Conservation (phyloP, 2,797 vertebrate genomes). For the Lacerta viridis region DNA sequence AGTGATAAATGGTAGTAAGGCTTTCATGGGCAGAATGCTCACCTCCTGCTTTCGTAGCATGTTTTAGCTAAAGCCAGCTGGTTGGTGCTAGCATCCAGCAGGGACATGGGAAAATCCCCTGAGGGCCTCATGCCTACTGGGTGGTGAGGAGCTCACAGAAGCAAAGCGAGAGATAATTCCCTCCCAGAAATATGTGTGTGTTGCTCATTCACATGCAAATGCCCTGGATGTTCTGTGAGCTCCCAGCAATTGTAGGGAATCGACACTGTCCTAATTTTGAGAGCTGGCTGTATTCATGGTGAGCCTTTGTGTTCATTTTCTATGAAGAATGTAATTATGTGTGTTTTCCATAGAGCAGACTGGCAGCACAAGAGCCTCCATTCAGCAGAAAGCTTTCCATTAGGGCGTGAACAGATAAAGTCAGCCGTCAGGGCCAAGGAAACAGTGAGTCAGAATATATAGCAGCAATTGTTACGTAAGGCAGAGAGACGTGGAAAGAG, state of each 20-base stretch:
- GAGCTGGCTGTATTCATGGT: constrained; percentile 27
- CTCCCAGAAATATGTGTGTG: background rate
- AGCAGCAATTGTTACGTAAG: constrained; percentile 42
- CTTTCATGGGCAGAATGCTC: background rate
- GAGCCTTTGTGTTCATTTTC: constrained; percentile 39
- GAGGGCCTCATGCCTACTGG: background rate
- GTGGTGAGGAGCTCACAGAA: constrained; percentile 29
- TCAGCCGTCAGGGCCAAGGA: constrained; percentile 37
- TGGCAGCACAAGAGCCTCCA: constrained; percentile 44
- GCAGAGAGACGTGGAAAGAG: constrained; percentile 48
- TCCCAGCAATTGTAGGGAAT: constrained; percentile 37
- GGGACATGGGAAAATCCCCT: background rate
- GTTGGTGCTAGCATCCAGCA: background rate
- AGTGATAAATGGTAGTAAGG: background rate
- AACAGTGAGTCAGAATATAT: constrained; percentile 51
- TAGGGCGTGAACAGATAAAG: constrained; percentile 53
- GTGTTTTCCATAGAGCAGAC: constrained; percentile 50
- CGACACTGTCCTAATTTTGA: constrained; percentile 10
- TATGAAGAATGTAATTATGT: constrained; percentile 49
- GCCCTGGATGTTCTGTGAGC: constrained; percentile 2
- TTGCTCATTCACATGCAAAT: constrained; percentile 35
- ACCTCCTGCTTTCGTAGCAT: background rate
- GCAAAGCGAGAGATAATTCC: constrained; percentile 9
- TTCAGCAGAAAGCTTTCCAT: constrained; percentile 60
- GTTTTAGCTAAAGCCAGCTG: background rate